phyloP scores from a whole-genome alignment of 1,140 invertebrate genomes.

The Trichoplusia ni region DNA sequence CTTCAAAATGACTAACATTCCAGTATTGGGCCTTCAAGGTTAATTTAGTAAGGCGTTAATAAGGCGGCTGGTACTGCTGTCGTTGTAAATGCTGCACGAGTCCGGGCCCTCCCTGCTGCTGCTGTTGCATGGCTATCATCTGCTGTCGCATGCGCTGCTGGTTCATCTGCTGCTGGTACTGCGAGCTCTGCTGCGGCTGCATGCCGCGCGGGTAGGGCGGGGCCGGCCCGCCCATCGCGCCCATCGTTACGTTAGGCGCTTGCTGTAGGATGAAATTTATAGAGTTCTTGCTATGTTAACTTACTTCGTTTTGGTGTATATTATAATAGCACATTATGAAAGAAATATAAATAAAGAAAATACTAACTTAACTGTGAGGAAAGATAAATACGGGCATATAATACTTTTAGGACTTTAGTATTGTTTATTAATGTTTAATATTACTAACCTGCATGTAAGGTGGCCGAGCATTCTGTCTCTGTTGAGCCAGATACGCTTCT shows the following conservation, averaged over 20 bases:
- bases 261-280: slow-evolving; percentile 46
- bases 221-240: slow-evolving; percentile 84
- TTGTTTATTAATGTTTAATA: too few relatives aligned
- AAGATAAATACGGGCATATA: too few relatives aligned
- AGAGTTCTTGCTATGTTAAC: neutral
- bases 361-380: too few relatives aligned
- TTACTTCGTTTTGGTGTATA: too few relatives aligned
- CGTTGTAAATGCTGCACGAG: slow-evolving; percentile 82
- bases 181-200: slow-evolving; percentile 82
- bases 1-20: too few relatives aligned
- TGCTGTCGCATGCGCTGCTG: slow-evolving; percentile 83
- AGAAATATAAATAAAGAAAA: too few relatives aligned
- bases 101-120: slow-evolving; percentile 75
- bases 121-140: slow-evolving; percentile 83
- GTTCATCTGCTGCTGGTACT: slow-evolving; percentile 84
- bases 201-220: slow-evolving; percentile 82
- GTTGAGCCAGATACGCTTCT: slow-evolving; percentile 78
- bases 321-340: too few relatives aligned
- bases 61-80: slow-evolving; percentile 79
- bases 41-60: slow-evolving; percentile 45
- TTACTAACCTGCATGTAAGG: slow-evolving; percentile 80
- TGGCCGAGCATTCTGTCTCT: slow-evolving; percentile 75
- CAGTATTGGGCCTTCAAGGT: neutral
- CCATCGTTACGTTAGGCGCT: slow-evolving; percentile 87
- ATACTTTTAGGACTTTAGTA: too few relatives aligned